Base-by-base conservation (phyloP, 2,113 vertebrate species). In the Albula goreensis region DNA sequence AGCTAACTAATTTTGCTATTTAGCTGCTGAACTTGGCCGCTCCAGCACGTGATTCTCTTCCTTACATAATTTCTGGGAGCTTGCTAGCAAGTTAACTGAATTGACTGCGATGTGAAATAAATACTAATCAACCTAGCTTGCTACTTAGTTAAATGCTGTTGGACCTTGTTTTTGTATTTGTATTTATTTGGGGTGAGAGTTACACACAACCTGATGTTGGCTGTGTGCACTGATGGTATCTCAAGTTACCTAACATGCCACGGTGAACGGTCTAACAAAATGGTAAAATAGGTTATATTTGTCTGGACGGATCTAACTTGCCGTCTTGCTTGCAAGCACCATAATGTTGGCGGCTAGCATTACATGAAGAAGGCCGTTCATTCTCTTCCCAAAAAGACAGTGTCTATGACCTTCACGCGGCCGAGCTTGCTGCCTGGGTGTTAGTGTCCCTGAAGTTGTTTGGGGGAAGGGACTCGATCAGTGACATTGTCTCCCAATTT, bases 321-420 rank as follows among this genome's bases (percentile, higher is more conserved):
- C 60, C 60, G 7, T 9, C 17, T 66, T 5, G 22, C 3, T 66
- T 19, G 5, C 60, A 22, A 22, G 15, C 60, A 66, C 22, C 31
- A 41, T 41, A 41, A 41, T 41, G 31, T 41, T 41, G 31, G 31
- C 31, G 31, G 31, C 31, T 41, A 41, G 31, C 31, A 41, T 41
- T 41, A 41, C 31, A 41, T 41, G 31, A 41, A 41, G 31, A 41
- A 41, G 31, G 31, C 31, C 31, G 31, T 41, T 1, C 31, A 41
- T 41, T 41, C 31, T 41, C 31, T 41, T 41, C 31, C 31, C 31
- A 41, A 41, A 41, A 41, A 41, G 31, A 41, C 31, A 41, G 60
- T 12, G 83, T 53, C 17, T 85, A 25, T 85, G 66, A 77, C 66
- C 66, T 85, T 78, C 74, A 85, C n/a, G 70, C 5, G 8, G 10